Evolutionary conservation across 2,797 vertebrate species (phyloP).

Genomic region (Falco peregrinus): DNA sequence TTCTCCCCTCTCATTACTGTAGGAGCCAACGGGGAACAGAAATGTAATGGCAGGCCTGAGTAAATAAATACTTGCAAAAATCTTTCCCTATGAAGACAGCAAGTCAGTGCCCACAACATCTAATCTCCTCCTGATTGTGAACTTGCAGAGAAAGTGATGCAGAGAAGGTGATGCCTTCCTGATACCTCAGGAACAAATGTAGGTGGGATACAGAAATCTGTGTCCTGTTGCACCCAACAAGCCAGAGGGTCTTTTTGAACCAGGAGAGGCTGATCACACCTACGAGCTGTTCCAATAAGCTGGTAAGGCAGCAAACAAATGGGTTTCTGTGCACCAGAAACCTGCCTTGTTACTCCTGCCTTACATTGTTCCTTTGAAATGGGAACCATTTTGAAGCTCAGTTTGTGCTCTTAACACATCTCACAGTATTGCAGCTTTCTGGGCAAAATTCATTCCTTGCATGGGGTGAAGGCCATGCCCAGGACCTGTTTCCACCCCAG

Average conservation of each 20-base stretch:
- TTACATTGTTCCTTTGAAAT: background rate
- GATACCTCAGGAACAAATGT: background rate
- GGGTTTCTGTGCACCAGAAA: background rate
- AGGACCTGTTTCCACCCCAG: background rate
- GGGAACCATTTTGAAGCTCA: background rate
- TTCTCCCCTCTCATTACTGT: background rate
- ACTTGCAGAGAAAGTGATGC: background rate
- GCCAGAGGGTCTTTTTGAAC: background rate
- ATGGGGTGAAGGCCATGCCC: background rate
- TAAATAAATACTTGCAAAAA: background rate
- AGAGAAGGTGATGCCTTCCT: background rate
- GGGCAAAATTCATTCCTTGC: background rate
- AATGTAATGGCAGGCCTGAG: background rate
- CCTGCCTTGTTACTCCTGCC: background rate
- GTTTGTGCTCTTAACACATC: background rate
- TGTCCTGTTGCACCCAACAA: background rate
- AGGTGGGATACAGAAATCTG: background rate
- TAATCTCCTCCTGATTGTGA: background rate
- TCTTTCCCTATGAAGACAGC: background rate
- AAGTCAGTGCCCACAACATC: background rate
- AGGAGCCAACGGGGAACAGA: background rate
- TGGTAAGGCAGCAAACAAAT: background rate
- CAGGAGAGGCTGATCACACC: background rate
- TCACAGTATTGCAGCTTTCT: background rate
- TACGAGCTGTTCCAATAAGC: background rate